Evolutionary conservation across 2,888 invertebrate genomes (phyloP).

Genomic region (Flexamia atlantica): DNA sequence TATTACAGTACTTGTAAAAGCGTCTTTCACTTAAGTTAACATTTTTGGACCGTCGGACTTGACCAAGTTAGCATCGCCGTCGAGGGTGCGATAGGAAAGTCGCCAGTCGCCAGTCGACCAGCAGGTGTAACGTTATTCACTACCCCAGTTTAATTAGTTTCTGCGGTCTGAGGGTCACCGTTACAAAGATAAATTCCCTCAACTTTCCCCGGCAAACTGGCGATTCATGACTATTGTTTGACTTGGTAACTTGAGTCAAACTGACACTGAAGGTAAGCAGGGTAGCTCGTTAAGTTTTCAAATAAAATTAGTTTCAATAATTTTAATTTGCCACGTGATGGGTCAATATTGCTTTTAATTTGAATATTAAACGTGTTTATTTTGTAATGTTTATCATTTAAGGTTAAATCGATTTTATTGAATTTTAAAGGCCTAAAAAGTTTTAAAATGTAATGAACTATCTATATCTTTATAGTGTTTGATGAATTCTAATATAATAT

Average conservation of each 20-base stretch:
- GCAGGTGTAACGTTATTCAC: neutral
- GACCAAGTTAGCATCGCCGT: neutral
- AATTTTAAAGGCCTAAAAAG: too few species aligned
- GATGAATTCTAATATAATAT: too few species aligned
- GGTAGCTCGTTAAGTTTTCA: neutral
- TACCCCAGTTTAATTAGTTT: constrained; percentile 34
- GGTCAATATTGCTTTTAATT: too few species aligned
- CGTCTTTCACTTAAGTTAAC: too few species aligned
- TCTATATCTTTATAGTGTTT: too few species aligned
- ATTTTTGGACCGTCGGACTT: too few species aligned
- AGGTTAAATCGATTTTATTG: too few species aligned
- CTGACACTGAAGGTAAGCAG: neutral
- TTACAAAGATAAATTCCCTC: constrained; percentile 3
- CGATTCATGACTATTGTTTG: constrained; percentile 28
- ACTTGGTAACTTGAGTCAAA: constrained; percentile 18
- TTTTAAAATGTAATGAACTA: too few species aligned
- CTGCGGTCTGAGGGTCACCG: constrained; percentile 30
- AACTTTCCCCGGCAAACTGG: constrained; percentile 6
- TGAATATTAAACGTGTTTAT: too few species aligned
- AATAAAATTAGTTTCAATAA: neutral
- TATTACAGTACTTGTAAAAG: too few species aligned
- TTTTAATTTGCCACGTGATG: too few species aligned
- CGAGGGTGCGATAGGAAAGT: neutral
- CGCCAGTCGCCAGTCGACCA: neutral
- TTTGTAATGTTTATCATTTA: too few species aligned